These are phyloP conservation scores for Tauraco hartlaubi DNA, from an alignment of 2,797 vertebrate species.

Conservation along the genomic window DNA sequence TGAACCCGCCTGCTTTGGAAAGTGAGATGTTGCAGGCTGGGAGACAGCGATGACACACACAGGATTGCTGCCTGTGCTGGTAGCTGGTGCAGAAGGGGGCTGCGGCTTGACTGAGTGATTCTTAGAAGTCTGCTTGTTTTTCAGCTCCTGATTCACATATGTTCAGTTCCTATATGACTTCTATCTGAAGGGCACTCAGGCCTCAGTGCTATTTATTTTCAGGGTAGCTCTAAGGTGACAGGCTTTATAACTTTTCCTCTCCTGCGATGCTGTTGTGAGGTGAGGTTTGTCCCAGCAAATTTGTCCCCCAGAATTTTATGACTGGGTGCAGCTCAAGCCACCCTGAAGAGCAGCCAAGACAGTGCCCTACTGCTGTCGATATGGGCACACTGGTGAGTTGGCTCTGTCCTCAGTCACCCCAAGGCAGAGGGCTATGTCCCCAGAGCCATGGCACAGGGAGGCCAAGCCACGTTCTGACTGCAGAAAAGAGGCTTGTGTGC, in stretches of 20 bases:
- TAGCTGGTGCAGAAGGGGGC: neutral
- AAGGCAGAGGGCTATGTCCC: neutral
- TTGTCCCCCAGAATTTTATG: neutral
- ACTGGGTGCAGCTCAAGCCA: neutral
- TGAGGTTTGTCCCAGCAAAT: neutral
- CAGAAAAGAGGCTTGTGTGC: neutral
- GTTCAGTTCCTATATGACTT: neutral
- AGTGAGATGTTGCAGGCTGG: neutral
- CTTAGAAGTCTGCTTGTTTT: neutral
- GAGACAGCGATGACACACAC: fast-evolving
- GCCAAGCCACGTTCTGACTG: neutral
- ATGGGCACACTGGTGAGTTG: fast-evolving
- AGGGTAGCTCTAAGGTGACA: neutral
- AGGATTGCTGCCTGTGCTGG: neutral
- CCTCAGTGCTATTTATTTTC: neutral
- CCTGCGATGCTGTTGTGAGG: neutral
- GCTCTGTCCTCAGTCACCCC: neutral
- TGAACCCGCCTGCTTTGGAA: neutral
- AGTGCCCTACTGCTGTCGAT: fast-evolving
- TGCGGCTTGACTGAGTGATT: neutral
- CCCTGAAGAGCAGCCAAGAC: neutral
- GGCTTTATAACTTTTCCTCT: neutral
- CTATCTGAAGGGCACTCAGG: neutral
- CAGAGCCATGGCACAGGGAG: neutral
- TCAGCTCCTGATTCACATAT: neutral